Evolutionary conservation across 2,113 vertebrate species (phyloP), one percentile per base, ranked within the genome.

Genomic region (Nestor notabilis): DNA sequence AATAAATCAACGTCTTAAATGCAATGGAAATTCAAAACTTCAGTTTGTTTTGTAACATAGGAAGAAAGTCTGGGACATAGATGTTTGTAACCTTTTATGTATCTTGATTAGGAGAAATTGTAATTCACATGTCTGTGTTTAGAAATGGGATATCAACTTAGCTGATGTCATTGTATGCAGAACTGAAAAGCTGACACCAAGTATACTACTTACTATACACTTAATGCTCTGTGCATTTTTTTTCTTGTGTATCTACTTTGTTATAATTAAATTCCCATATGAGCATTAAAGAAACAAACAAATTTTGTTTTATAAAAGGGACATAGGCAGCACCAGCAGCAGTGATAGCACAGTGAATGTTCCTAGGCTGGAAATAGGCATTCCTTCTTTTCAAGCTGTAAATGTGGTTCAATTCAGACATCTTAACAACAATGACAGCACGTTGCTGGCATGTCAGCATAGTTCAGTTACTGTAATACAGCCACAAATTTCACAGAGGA

Each of bases 1-100:
- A 76, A 75, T 97, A 94, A 94, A 95, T 94, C 28, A 97, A 80
- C 49, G 43, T 91, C 92, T 97, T 93, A 97, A 97, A 95, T 83
- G 86, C 58, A 97, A 92, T 85, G 85, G 91, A 97, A 97, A 95
- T 95, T 89, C 93, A 79, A 82, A 97, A 92, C 56, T 89, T 68
- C 31, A 81, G 69, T 89, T 97, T 81, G 65, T 96, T 79, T 82
- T 76, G 11, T 93, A 97, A 93, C 81, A 96, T 83, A 58, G 23
- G 61, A 35, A 91, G 64, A 61, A 37, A 94, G 31, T 74, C 61
- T 91, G 55, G 37, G 61, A 95, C 47, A 69, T 70, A 87, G 55
- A 93, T 66, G 69, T 63, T 82, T 83, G 85, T 96, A 97, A 96
- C 79, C 52, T 93, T 92, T 95, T 94, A 56, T 69, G n/a, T 83